Conservation (phyloP, 2,888 invertebrate genomes). For the Metalampra italica region DNA sequence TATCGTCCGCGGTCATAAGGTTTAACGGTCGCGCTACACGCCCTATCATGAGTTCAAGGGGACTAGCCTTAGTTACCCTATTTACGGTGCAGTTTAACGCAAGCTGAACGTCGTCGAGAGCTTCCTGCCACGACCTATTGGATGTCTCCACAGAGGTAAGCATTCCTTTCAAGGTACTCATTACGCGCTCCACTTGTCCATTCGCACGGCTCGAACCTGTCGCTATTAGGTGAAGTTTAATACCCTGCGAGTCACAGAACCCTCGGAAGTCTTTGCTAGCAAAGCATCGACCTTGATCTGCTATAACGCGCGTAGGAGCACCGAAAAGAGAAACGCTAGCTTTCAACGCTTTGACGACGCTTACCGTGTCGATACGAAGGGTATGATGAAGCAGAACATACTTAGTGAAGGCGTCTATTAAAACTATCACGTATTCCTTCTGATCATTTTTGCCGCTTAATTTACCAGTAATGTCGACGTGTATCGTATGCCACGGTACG, state of each 20-base stretch:
- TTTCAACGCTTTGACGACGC: slow-evolving; percentile 11
- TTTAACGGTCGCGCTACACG: too few species aligned
- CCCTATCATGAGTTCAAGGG: slow-evolving; percentile 26
- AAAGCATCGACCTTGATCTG: slow-evolving; percentile 19
- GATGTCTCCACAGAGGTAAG: slow-evolving; percentile 21
- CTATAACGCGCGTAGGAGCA: slow-evolving; percentile 13
- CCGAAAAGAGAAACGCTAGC: slow-evolving; percentile 13
- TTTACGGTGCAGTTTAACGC: slow-evolving; percentile 25
- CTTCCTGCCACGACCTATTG: slow-evolving; percentile 23
- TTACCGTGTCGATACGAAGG: slow-evolving; percentile 21
- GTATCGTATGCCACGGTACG: too few species aligned
- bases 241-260: slow-evolving; percentile 17
- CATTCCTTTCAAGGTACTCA: slow-evolving; percentile 22
- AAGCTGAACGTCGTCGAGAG: slow-evolving; percentile 25
- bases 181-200: slow-evolving; percentile 26
- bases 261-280: slow-evolving; percentile 5
- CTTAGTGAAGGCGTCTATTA: too few species aligned
- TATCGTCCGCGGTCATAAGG: too few species aligned
- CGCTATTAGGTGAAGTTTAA: slow-evolving; percentile 23
- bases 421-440: too few species aligned
- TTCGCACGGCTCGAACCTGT: slow-evolving; percentile 26
- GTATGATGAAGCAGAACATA: too few species aligned
- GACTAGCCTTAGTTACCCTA: slow-evolving; percentile 11
- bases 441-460: too few species aligned
- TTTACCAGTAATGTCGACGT: too few species aligned